A percentile compares a stretch with the other conserved stretches of the same genome.
Conservation (phyloP, 2,113 vertebrate species). For the Daboia siamensis region DNA sequence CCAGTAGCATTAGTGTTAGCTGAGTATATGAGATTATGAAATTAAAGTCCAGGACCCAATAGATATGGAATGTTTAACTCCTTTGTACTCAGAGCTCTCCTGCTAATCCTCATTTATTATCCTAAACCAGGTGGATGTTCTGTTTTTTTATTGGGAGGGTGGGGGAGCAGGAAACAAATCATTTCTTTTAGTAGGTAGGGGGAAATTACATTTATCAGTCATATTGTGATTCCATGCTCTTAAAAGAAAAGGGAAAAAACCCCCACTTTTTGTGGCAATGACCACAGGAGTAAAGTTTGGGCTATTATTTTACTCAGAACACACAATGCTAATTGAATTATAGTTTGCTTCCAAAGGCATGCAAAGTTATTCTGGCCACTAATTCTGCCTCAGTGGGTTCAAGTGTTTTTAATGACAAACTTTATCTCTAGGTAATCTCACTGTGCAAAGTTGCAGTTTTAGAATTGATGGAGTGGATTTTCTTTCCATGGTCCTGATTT, state of each 20-base stretch:
- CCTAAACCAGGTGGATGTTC: not conserved
- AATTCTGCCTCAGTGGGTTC: not conserved
- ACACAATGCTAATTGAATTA: not conserved
- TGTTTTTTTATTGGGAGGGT: not conserved
- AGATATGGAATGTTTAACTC: fast-evolving
- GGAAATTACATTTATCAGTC: not conserved
- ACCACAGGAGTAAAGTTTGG: no score
- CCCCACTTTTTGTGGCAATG: not conserved
- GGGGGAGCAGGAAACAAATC: not conserved
- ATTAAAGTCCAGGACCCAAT: not conserved
- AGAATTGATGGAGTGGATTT: not conserved
- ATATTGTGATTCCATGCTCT: not conserved
- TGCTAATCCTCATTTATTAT: not conserved
- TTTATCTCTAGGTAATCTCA: not conserved
- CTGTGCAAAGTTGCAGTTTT: not conserved
- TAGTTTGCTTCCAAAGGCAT: not conserved
- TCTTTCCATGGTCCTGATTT: not conserved
- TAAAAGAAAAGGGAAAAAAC: not conserved
- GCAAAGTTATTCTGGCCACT: not conserved
- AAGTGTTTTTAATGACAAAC: not conserved
- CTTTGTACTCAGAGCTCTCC: not conserved
- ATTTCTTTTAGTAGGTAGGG: not conserved
- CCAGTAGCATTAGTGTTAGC: not conserved
- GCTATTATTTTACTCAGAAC: not conserved
- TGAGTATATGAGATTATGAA: not conserved